phyloP scores from a whole-genome alignment of 2,113 vertebrate genomes.

The Mustelus asterias region DNA sequence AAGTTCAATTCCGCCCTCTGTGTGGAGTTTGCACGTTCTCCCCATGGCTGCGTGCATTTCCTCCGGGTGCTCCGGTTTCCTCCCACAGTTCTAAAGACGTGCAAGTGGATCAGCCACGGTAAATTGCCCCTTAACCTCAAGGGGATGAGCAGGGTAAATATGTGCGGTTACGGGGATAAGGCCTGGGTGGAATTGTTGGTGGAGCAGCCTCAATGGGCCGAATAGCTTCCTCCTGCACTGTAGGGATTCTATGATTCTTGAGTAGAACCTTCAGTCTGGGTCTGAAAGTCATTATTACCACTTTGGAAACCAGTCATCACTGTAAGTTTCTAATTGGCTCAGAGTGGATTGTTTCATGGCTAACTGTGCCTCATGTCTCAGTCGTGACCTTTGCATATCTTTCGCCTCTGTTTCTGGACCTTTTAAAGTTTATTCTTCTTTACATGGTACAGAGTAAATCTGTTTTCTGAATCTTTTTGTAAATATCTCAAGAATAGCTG shows the following conservation, averaged over 20 bases:
- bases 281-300: neutral
- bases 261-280: neutral
- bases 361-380: neutral
- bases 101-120: too few relatives aligned
- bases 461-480: neutral
- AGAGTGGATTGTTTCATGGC: neutral
- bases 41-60: too few relatives aligned
- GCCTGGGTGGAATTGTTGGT: too few relatives aligned
- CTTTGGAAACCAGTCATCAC: neutral
- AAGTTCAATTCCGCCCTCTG: too few relatives aligned
- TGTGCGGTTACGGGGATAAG: too few relatives aligned
- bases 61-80: too few relatives aligned
- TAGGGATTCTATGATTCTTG: neutral
- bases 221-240: too few relatives aligned
- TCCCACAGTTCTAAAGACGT: too few relatives aligned
- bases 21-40: too few relatives aligned
- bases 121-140: too few relatives aligned
- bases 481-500: neutral
- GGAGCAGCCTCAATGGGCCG: too few relatives aligned
- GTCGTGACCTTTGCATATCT: neutral
- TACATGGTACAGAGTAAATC: neutral
- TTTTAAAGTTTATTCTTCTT: neutral
- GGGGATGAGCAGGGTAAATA: too few relatives aligned
- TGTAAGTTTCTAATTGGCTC: neutral
- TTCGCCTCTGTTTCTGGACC: neutral